A percentile compares a stretch with the other conserved stretches of the same genome.
Evolutionary conservation across 2,113 vertebrate genomes (phyloP).

Genomic region (Corythaixoides concolor): DNA sequence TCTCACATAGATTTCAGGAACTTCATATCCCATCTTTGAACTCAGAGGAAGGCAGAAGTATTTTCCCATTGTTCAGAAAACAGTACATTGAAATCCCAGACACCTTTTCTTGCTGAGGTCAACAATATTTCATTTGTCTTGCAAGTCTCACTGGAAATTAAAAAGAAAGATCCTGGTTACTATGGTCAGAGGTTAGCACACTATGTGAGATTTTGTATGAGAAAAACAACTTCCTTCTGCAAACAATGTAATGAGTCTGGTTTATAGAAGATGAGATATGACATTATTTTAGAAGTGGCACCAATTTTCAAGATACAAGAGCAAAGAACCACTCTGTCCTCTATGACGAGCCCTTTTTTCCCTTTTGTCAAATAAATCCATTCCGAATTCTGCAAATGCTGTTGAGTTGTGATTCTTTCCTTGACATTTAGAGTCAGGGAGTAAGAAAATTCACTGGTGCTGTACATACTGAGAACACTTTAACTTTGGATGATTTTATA

Average conservation of each 20-base stretch:
- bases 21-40: constrained; percentile 64
- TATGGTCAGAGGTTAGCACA: background rate
- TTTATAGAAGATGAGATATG: background rate
- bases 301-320: background rate
- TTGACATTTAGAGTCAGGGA: background rate
- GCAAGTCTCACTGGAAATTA: background rate
- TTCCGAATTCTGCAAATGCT: background rate
- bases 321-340: background rate
- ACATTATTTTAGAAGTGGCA: background rate
- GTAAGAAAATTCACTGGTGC: background rate
- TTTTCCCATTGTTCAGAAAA: constrained; percentile 70
- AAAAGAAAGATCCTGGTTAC: constrained; percentile 16
- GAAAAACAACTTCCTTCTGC: background rate
- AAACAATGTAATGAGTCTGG: background rate
- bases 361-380: background rate
- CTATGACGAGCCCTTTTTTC: background rate
- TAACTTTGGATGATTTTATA: background rate
- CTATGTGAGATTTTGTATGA: constrained; percentile 10
- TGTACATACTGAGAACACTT: background rate
- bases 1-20: constrained; percentile 42
- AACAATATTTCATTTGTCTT: constrained; percentile 54
- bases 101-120: constrained; percentile 26
- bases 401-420: background rate
- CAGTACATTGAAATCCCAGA: constrained; percentile 37
- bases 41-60: constrained; percentile 42